Base-by-base conservation (phyloP, 2,113 vertebrate genomes). In the Oceanites oceanicus region DNA sequence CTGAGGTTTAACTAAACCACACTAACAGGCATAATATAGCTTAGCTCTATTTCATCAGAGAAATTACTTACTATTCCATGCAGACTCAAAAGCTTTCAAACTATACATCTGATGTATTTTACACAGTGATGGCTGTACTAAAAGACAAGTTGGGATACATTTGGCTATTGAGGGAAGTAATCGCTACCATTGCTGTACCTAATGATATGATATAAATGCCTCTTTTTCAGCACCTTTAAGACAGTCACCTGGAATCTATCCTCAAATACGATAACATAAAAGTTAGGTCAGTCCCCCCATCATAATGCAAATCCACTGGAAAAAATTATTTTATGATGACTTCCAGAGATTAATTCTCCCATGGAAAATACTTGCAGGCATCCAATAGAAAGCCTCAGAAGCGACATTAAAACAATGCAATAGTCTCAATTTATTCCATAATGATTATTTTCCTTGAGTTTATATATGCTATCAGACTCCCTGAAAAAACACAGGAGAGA, bases 221-320 rank as follows among this genome's bases (percentile, higher is more conserved):
- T 78, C 38, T 50, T 94, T 92, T 90, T 75, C 80, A 94, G 86
- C 32, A 91, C 44, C 49, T 94, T 85, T 70, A 45, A 92, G 55
- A 86, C 2, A 70, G 45, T 6, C 10, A 42, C 47, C 23, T 79
- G 34, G 70, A 90, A 93, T 49, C 21, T 52, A 11, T 53, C 86
- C 38, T 78, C 63, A 86, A 38, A 75, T 71, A 85, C 20, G 11
- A 2, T 25, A 89, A 73, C 8, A 9, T 22, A 72, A 83, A 49
- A 59, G 36, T 58, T 45, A 71, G 65, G 36, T 85, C 68, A 80
- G 55, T 58, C 17, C 6, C 7, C 14, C 5, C 23, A 38, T 32
- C 45, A 68, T 58, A 82, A 65, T 32, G n/a, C 19, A 93, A 86
- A 53, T 21, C 49, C 49, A 62, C 12, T 56, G 32, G 42, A n/a